Conservation (phyloP, 2,797 vertebrate species). For the Tarsius wallacei region DNA sequence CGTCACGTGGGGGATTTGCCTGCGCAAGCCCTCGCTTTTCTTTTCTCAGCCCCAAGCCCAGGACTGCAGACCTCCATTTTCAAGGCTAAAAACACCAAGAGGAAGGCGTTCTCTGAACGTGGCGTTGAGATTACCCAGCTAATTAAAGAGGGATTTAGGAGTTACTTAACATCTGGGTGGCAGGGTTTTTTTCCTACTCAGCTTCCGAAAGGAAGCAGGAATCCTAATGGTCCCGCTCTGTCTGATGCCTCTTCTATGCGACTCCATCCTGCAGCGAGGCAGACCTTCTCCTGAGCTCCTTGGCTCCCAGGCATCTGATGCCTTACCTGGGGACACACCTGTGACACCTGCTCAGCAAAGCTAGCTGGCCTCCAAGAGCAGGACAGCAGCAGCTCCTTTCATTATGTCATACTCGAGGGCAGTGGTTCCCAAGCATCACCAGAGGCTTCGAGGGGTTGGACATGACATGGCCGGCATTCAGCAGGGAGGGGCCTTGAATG, state of each 20-base stretch:
- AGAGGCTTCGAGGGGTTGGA: not conserved
- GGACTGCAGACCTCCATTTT: not conserved
- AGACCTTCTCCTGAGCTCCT: not conserved
- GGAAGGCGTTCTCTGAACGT: not conserved
- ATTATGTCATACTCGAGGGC: too few species aligned
- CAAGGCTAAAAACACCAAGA: slow-evolving; percentile 43
- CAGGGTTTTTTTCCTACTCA: not conserved
- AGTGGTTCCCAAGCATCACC: not conserved
- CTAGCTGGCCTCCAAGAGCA: not conserved
- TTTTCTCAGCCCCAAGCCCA: not conserved
- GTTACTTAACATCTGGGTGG: slow-evolving; percentile 62
- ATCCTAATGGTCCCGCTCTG: rapidly evolving
- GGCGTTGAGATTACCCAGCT: slow-evolving; percentile 41
- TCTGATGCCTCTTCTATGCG: rapidly evolving
- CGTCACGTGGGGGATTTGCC: slow-evolving; percentile 19
- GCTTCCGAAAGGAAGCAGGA: not conserved
- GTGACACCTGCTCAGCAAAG: not conserved
- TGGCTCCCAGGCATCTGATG: not conserved
- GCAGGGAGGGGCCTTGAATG: not conserved
- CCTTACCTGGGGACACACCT: not conserved
- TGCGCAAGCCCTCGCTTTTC: not conserved
- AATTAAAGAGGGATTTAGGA: slow-evolving; percentile 77
- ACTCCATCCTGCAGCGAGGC: not conserved
- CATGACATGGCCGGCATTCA: rapidly evolving
- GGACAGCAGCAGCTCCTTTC: not conserved